Conservation (phyloP, 53 echinoderm and acorn worm genomes). For the Astropecten irregularis region DNA sequence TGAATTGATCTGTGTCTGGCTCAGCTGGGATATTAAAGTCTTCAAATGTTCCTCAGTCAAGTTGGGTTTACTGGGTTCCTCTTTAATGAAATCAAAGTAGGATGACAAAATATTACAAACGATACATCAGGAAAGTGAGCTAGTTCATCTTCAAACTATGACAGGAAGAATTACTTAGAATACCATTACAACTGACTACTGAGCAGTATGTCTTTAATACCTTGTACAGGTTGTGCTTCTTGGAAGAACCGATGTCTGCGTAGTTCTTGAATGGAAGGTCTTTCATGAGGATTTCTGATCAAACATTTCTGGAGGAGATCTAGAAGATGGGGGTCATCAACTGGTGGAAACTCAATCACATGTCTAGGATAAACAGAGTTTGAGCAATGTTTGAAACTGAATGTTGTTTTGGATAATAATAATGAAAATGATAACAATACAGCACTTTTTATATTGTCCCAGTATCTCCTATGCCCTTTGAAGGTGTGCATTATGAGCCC, state of each 20-base stretch:
- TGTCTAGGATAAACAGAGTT: slow-evolving; percentile 40
- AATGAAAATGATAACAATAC: too few species aligned
- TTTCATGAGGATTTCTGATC: slow-evolving; percentile 65
- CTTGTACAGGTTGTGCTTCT: neutral
- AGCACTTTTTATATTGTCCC: too few species aligned
- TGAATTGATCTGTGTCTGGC: slow-evolving; percentile 57
- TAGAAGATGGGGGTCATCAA: slow-evolving; percentile 68
- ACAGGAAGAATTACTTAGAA: too few species aligned
- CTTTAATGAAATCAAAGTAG: neutral
- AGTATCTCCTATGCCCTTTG: too few species aligned
- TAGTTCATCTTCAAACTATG: too few species aligned
- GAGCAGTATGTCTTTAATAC: too few species aligned
- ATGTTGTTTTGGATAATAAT: too few species aligned
- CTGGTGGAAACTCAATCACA: slow-evolving; percentile 75
- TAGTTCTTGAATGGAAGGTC: slow-evolving; percentile 90
- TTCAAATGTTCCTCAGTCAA: slow-evolving; percentile 61
- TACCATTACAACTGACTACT: too few species aligned
- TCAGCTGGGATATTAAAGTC: slow-evolving; percentile 57
- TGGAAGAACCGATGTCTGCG: slow-evolving; percentile 78
- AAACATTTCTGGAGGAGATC: slow-evolving; percentile 94
- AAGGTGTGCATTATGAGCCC: too few species aligned
- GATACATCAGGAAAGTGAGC: too few species aligned
- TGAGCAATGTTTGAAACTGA: too few species aligned
- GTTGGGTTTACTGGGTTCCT: slow-evolving; percentile 18
- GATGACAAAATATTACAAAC: neutral